These are phyloP conservation scores for Sycophaga agraensis DNA, from an alignment of 1,140 invertebrate genomes.

Conservation along the genomic window DNA sequence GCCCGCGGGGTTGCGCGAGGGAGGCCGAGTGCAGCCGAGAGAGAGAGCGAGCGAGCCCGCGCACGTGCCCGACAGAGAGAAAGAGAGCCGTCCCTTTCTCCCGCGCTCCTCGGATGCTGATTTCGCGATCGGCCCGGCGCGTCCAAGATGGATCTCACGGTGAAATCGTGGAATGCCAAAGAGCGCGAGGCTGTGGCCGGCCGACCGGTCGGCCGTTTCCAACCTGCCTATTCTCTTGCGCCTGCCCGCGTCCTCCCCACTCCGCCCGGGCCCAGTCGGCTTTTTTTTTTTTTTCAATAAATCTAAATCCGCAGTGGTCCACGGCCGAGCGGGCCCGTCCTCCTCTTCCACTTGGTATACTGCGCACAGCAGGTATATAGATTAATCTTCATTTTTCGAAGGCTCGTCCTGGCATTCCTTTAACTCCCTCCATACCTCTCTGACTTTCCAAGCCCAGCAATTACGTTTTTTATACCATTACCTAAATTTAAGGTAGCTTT, in stretches of 20 bases:
- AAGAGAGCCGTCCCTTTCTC: too few species aligned
- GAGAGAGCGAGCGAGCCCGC: background rate
- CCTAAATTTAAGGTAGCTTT: too few species aligned
- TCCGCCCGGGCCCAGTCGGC: background rate
- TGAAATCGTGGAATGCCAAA: conserved; percentile 23
- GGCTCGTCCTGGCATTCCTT: too few species aligned
- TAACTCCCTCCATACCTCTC: too few species aligned
- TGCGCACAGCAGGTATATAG: too few species aligned
- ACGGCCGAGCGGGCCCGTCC: too few species aligned
- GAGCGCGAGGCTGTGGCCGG: background rate
- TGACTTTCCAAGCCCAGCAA: too few species aligned
- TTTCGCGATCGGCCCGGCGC: background rate
- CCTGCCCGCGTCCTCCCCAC: background rate
- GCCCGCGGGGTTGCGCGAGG: too few species aligned
- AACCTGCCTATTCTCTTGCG: background rate
- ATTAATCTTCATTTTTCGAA: too few species aligned
- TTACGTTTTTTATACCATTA: too few species aligned
- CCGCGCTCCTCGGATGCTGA: conserved; percentile 7
- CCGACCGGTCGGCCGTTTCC: conserved; percentile 13
- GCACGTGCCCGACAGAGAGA: too few species aligned
- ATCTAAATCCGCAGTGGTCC: background rate
- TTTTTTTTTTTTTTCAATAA: background rate
- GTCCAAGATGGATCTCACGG: conserved; percentile 15
- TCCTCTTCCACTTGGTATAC: too few species aligned
- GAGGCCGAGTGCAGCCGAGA: background rate